phyloP scores from a whole-genome alignment of 2,797 vertebrate genomes.

The Darevskia nairensis region DNA sequence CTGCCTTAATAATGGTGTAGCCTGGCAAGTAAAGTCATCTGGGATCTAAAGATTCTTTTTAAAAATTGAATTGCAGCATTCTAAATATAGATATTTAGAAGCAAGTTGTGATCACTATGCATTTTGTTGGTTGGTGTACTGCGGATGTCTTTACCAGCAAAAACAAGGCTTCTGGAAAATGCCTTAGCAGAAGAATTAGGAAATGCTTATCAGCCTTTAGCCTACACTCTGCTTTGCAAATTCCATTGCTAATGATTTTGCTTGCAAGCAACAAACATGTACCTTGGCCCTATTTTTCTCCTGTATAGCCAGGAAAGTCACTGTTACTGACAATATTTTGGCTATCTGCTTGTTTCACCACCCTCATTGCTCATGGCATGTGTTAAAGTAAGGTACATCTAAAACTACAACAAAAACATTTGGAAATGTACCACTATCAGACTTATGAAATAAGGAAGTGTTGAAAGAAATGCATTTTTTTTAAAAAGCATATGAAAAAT shows the following conservation, averaged over 20 bases:
- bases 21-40: background rate
- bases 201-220: conserved; percentile 10
- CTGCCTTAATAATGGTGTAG: conserved; percentile 4
- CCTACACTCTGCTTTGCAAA: conserved; percentile 17
- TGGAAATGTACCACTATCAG: conserved; percentile 5
- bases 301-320: conserved; percentile 27
- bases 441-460: background rate
- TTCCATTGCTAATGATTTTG: conserved; percentile 16
- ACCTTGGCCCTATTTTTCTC: background rate
- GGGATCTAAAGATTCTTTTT: conserved; percentile 1
- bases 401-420: conserved; percentile 30
- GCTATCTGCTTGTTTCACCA: conserved; percentile 39
- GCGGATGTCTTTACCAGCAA: conserved; percentile 12
- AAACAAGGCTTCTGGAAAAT: background rate
- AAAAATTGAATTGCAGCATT: conserved; percentile 35
- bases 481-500: conserved; percentile 24
- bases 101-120: conserved; percentile 10
- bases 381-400: background rate
- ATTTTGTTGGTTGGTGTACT: conserved; percentile 27
- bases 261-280: background rate
- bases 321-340: background rate
- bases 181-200: background rate
- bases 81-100: background rate
- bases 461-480: background rate
- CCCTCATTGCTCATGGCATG: conserved; percentile 16